Base-by-base conservation (phyloP, 2,888 invertebrate genomes). In the Diarsia rubi region DNA sequence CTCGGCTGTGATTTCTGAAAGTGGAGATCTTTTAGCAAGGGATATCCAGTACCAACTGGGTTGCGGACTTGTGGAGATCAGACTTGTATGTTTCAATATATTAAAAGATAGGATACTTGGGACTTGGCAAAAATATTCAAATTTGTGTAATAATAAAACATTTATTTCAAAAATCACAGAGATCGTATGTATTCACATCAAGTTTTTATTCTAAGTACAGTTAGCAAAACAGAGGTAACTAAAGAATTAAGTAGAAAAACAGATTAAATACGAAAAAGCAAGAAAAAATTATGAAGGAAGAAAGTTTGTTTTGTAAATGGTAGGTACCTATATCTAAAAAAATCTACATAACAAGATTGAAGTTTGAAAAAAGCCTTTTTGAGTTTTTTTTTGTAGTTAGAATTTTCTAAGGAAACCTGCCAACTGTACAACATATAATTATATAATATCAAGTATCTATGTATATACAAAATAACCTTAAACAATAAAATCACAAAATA, bases 81-180 rank as follows among this genome's bases (percentile, higher is more conserved):
- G n/a, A n/a, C n/a, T n/a, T n/a, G n/a, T n/a, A n/a, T n/a, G n/a
- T n/a, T n/a, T n/a, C n/a, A n/a, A n/a, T n/a, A n/a, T n/a, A n/a
- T n/a, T n/a, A n/a, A n/a, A n/a, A n/a, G n/a, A n/a, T n/a, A n/a
- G n/a, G 24, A 57, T 3, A 57, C 19, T 27, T 27, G 45, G 49
- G 5, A 52, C 11, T 19, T 4, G 54, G 49, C 67, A 72, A 78
- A 77, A 81, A 71, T n/a, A 78, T 63, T 47, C 37, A 44, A 42
- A 64, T 21, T 79, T 81, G 83, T 88, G 84, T 90, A 90, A 88
- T 91, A 91, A 92, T 91, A 91, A 92, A 92, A 92, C 91, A 92
- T 94, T 92, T 93, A 93, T 90, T 91, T 90, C 81, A 90, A 93
- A 93, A 93, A 93, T 93, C 92, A 93, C 92, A 92, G 91, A 89